These are phyloP conservation scores for Pocillopora damicornis DNA, from an alignment of 64 coral and sea anemone genomes.

Conservation along the genomic window DNA sequence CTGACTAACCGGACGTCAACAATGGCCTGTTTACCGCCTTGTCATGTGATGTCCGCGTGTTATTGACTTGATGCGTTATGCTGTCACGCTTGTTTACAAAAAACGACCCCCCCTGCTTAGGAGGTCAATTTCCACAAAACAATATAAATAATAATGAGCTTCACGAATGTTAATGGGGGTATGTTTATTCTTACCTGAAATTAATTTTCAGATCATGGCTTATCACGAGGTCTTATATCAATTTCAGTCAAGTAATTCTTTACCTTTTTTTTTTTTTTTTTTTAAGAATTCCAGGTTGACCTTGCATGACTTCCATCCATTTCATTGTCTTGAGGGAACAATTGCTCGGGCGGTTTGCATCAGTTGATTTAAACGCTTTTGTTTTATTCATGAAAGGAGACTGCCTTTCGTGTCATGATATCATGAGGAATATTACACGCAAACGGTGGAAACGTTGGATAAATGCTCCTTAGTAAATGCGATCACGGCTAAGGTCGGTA, in stretches of 20 bases:
- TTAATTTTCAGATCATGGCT: no score
- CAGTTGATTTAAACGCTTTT: no score
- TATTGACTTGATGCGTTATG: background rate
- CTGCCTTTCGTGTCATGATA: no score
- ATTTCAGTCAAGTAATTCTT: background rate
- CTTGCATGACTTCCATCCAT: no score
- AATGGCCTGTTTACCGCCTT: background rate
- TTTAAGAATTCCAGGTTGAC: background rate
- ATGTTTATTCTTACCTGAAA: background rate
- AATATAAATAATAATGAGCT: background rate
- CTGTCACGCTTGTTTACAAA: slow-evolving; percentile 6
- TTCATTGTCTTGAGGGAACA: no score
- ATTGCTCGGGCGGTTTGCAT: no score
- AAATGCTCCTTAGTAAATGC: no score
- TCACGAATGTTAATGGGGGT: background rate
- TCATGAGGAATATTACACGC: no score
- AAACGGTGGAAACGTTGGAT: no score
- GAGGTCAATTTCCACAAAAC: background rate
- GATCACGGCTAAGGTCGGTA: no score
- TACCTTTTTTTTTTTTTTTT: background rate
- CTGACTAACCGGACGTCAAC: background rate
- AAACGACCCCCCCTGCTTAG: background rate
- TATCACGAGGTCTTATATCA: no score
- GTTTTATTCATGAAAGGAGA: no score
- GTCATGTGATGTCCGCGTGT: slow-evolving; percentile 15